Evolutionary conservation across 2,113 vertebrate species (phyloP).

Genomic region (Notothenia coriiceps): DNA sequence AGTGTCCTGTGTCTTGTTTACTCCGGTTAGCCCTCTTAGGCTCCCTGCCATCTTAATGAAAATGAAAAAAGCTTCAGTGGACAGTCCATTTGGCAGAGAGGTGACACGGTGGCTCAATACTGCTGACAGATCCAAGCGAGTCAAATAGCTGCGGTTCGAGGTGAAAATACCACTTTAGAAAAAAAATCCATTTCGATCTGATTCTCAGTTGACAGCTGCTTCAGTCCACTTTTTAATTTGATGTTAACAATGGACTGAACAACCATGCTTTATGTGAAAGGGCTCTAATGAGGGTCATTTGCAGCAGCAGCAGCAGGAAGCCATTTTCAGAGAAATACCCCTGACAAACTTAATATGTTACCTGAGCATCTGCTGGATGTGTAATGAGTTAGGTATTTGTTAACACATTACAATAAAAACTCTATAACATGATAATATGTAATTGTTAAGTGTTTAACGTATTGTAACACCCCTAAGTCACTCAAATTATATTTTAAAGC

Average conservation of each 20-base stretch:
- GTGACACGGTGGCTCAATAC: background rate
- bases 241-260: background rate
- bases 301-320: background rate
- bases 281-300: background rate
- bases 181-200: no score
- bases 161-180: background rate
- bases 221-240: background rate
- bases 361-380: background rate
- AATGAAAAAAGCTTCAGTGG: constrained; percentile 19
- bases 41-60: constrained; percentile 32
- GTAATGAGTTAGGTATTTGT: no score
- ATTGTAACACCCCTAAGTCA: background rate
- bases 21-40: constrained; percentile 11
- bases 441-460: background rate
- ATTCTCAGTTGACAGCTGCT: background rate
- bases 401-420: no score
- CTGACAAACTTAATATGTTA: background rate
- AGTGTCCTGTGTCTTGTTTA: constrained; percentile 33
- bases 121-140: background rate
- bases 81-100: background rate
- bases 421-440: no score
- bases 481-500: background rate
- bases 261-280: background rate
- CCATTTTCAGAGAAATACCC: background rate
- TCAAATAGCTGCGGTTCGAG: background rate